Evolutionary conservation across 92 coral and sea anemone species (phyloP).

Genomic region (Desmophyllum pertusum): DNA sequence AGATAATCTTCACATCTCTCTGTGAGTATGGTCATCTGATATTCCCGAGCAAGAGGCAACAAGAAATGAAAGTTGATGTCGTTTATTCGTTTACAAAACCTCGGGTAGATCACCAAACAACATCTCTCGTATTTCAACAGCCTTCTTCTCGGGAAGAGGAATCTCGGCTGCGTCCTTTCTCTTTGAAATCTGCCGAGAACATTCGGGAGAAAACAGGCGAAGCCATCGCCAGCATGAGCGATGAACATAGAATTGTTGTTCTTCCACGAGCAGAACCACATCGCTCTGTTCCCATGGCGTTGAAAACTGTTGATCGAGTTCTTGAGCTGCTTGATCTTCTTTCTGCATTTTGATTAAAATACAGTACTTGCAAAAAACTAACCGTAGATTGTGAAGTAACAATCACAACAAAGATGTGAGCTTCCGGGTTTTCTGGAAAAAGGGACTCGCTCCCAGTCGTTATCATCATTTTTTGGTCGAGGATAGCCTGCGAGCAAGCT

Average conservation of each 20-base stretch:
- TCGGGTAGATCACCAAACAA: conserved; percentile 42
- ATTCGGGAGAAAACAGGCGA: conserved; percentile 51
- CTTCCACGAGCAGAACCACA: conserved; percentile 40
- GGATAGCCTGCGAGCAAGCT: no score
- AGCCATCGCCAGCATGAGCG: no score
- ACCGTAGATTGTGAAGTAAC: background rate
- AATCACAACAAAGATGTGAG: background rate
- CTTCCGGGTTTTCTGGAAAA: background rate
- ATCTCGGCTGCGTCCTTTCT: conserved; percentile 35
- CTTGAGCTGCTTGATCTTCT: background rate
- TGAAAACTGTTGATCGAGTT: conserved; percentile 40
- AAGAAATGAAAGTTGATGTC: conserved; percentile 9
- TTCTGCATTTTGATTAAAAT: no score
- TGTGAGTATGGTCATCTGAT: conserved; percentile 20
- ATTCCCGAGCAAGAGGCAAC: conserved; percentile 36
- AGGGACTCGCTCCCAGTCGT: background rate
- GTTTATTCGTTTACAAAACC: conserved; percentile 15
- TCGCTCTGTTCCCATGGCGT: conserved; percentile 52
- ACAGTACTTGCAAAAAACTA: background rate
- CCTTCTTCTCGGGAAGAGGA: conserved; percentile 40
- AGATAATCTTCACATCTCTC: conserved; percentile 35
- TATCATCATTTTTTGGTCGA: background rate
- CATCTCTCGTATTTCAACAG: conserved; percentile 36
- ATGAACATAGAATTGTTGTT: conserved; percentile 37
- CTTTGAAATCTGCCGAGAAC: conserved; percentile 44